Base-by-base conservation (phyloP, 2,888 invertebrate genomes). In the Cheilosia vernalis region DNA sequence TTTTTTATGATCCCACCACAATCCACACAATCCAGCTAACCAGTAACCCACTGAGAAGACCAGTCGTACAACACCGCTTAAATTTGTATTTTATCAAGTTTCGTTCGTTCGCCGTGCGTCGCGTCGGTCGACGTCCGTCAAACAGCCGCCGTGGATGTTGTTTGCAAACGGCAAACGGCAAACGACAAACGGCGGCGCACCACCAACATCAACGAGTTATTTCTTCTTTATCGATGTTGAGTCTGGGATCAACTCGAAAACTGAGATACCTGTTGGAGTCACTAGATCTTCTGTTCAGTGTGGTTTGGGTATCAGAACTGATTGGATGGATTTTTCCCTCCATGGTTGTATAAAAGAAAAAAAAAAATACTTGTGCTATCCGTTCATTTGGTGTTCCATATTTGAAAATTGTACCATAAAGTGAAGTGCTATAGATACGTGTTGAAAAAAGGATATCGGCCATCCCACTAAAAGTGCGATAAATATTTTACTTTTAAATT, bases 231-330 rank as follows among this genome's bases (percentile, higher is more conserved):
- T 60, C 49, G 61, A 73, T 67, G 60, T 78, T 40, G 55, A 58
- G 73, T 67, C 72, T 72, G 81, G 67, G 67, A 82, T 82, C 64
- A 63, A 73, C 67, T 81, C 49, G 37, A 61, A 85, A 66, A 30
- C 66, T 37, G 76, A 76, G 72, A 61, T 80, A 77, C 85, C 78
- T 87, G 82, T 64, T 78, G 55, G 44, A 82, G 78, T 87, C 72
- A 78, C 42, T 80, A 84, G 87, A 84, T 87, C 73, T 87, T 83
- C 72, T 69, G 83, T 87, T 88, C 88, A 88, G 88, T 88, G 85
- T 88, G 81, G 87, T 87, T 88, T 88, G 87, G 87, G 85, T 88
- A 87, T 82, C 86, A 87, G 87, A 87, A 86, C 87, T 80, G 88
- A 87, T 87, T 87, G 88, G 88, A 88, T 87, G 81, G 78, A 74